These are phyloP conservation scores for Coregonus clupeaformis DNA, from an alignment of 2,113 vertebrate species.

Conservation along the genomic window DNA sequence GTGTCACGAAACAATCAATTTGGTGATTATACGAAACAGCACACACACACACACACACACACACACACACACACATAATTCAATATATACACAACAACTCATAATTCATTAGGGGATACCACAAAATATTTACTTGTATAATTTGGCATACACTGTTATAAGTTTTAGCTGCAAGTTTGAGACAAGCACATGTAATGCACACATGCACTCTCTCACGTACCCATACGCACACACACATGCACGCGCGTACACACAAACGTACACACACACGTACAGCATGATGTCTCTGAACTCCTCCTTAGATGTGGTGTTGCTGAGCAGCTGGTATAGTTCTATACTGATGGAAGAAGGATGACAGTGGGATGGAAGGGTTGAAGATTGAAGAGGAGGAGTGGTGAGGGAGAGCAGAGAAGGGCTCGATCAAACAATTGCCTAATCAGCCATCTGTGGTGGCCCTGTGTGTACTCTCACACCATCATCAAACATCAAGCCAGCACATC, in stretches of 20 bases:
- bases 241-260: background rate
- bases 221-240: background rate
- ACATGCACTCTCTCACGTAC: background rate
- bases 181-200: constrained; percentile 18
- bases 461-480: constrained; percentile 41
- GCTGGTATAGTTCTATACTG: constrained; percentile 49
- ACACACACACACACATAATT: background rate
- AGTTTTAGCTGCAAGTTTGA: background rate
- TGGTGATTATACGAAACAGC: background rate
- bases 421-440: constrained; percentile 66
- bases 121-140: background rate
- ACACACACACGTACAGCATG: background rate
- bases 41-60: background rate
- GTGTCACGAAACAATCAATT: background rate
- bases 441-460: constrained; percentile 61
- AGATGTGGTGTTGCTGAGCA: constrained; percentile 43
- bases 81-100: background rate
- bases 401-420: constrained; percentile 4
- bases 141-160: background rate
- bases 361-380: constrained; percentile 43
- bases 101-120: background rate
- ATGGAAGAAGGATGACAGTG: constrained; percentile 58
- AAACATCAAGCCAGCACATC: background rate
- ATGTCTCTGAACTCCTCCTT: constrained; percentile 28
- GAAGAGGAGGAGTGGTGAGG: constrained; percentile 21